Conservation (phyloP, 2,888 invertebrate species). For the Calliphora vomitoria region DNA sequence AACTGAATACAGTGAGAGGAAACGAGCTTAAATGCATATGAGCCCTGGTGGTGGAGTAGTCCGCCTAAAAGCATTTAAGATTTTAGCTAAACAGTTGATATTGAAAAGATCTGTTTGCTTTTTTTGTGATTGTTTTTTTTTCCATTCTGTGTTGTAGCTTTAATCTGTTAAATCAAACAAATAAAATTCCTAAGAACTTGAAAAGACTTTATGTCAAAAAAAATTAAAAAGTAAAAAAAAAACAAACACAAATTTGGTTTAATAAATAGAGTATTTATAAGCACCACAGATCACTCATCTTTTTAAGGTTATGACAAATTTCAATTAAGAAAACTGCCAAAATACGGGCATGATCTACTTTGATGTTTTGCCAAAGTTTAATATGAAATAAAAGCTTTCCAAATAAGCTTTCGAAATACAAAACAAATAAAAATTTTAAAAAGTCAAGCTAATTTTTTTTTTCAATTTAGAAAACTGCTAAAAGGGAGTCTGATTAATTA, state of each 20-base stretch:
- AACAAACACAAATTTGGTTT: slow-evolving; percentile 26
- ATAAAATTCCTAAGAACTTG: slow-evolving; percentile 68
- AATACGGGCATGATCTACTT: slow-evolving; percentile 1
- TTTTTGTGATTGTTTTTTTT: slow-evolving; percentile 1
- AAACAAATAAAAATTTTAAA: background rate
- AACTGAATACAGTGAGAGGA: no score
- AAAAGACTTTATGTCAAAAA: slow-evolving; percentile 72
- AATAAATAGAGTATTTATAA: slow-evolving; percentile 47
- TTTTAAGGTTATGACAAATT: slow-evolving; percentile 49
- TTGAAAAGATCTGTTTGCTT: slow-evolving; percentile 19
- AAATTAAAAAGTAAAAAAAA: slow-evolving; percentile 22
- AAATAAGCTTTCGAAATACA: background rate
- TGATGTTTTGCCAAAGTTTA: background rate
- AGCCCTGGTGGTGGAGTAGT: background rate
- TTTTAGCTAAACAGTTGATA: slow-evolving; percentile 47
- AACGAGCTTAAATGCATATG: slow-evolving; percentile 62
- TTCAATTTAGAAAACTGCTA: no score
- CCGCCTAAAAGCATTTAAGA: background rate
- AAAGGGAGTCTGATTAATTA: no score
- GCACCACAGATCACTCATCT: slow-evolving; percentile 37
- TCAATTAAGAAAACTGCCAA: slow-evolving; percentile 18
- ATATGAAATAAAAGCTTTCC: background rate
- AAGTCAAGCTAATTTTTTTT: no score
- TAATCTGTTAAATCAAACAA: slow-evolving; percentile 72
- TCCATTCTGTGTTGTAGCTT: slow-evolving; percentile 50